A percentile compares a stretch with the other conserved stretches of the same genome.
phyloP scores from a whole-genome alignment of 2,797 vertebrate species.

The Oceanodroma leucorhoa region DNA sequence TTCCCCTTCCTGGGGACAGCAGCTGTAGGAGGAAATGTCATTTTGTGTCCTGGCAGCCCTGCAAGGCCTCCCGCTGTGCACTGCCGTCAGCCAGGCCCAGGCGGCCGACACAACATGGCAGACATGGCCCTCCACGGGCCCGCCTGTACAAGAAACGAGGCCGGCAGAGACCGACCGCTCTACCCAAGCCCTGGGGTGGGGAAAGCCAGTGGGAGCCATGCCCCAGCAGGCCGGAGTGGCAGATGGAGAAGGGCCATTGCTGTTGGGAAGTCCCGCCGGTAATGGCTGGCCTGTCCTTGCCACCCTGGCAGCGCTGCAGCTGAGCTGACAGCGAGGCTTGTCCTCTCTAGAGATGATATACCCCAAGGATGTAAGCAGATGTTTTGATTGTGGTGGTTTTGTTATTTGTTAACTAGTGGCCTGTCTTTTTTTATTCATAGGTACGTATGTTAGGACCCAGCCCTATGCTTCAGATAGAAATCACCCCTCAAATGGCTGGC shows the following conservation, averaged over 20 bases:
- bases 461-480: neutral
- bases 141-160: neutral
- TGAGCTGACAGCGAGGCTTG: fast-evolving
- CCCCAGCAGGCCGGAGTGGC: neutral
- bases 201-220: neutral
- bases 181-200: neutral
- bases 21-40: fast-evolving
- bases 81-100: fast-evolving
- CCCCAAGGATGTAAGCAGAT: neutral
- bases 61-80: neutral
- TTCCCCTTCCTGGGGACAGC: neutral
- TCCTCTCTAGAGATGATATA: neutral
- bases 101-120: fast-evolving
- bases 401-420: neutral
- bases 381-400: neutral
- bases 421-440: neutral
- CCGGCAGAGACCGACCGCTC: fast-evolving
- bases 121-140: fast-evolving
- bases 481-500: neutral
- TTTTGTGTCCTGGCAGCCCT: neutral
- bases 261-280: fast-evolving
- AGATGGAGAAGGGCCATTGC: neutral
- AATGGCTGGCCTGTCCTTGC: neutral
- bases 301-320: neutral
- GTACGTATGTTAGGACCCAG: neutral